Conservation (phyloP, 23 tunicate genomes). For the Styela clava region DNA sequence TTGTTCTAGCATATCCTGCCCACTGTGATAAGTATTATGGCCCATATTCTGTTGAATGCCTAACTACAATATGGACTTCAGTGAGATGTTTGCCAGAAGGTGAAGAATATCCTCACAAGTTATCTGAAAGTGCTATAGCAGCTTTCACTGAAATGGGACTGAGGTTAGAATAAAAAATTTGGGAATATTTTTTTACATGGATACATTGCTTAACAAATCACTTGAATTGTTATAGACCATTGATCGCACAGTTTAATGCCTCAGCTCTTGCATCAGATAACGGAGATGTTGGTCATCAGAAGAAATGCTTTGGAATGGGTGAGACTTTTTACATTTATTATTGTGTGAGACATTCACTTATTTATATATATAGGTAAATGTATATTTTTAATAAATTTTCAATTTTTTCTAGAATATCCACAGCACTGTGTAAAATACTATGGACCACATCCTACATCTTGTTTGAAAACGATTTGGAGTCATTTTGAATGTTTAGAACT, state of each 20-base stretch:
- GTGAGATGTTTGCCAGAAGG: conserved; percentile 23
- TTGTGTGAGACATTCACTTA: background rate
- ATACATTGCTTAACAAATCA: no score
- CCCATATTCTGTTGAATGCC: conserved; percentile 14
- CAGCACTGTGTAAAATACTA: conserved; percentile 7
- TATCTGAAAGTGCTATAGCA: background rate
- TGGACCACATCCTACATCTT: conserved; percentile 16
- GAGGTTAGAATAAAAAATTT: conserved; percentile 3
- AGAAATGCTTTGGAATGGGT: conserved; percentile 38
- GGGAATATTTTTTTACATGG: no score
- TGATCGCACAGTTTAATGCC: conserved; percentile 5
- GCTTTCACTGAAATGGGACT: conserved; percentile 5
- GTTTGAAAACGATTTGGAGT: conserved; percentile 17
- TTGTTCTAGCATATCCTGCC: conserved; percentile 2
- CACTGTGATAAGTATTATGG: conserved; percentile 18
- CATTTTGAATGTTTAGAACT: conserved; percentile 1
- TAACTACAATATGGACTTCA: conserved; percentile 19
- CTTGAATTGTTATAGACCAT: conserved; percentile 11
- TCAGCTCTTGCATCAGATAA: conserved; percentile 19
- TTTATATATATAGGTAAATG: no score
- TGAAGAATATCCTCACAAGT: background rate
- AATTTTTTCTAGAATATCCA: conserved; percentile 15
- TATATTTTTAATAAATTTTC: no score
- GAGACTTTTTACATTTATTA: background rate
- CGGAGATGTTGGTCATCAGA: conserved; percentile 16